Evolutionary conservation across 1,140 invertebrate species (phyloP), one percentile per base, ranked within the genome.

Genomic region (Rhyzopertha dominica): DNA sequence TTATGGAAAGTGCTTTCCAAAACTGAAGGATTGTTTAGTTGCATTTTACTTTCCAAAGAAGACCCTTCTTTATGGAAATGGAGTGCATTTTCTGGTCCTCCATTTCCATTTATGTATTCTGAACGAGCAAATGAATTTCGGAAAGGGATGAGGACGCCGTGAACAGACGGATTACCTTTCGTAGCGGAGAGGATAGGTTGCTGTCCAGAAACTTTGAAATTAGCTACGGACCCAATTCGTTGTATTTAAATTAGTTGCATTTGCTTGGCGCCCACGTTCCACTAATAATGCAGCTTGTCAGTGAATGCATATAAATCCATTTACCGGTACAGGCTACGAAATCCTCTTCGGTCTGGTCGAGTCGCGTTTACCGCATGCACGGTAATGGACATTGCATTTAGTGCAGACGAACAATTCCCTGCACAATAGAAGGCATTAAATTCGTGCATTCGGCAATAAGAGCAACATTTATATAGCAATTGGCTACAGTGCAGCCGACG

Each of bases 371-470:
- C 28, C 25, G 38, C 39, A 30, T 36, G 20, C 17, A 36, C 28
- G 35, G 25, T 47, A 47, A 47, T 47, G 45, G 38, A 47, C 45
- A 47, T 47, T 41, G 24, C 47, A 43, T 49, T 44, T 39, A 29
- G 28, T 49, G 9, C 22, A 31, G 23, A 26, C 40, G 34, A 49
- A 37, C 47, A 43, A 31, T 49, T 49, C 30, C 39, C 31, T n/a
- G 41, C 38, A 44, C 34, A 49, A 49, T 49, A 44, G 28, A 39
- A 13, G 35, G 41, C 47, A 49, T 49, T 49, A 49, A 49, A 49
- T 49, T 49, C 47, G 44, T 43, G 40, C 41, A 35, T 18, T 39
- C 9, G 40, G 44, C 40, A 49, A 49, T 44, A 44, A 38, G 35
- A 38, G 37, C 38, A 43, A 49, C 41, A 49, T 44, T 49, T 44